These are phyloP conservation scores for Aselliscus stoliczkanus DNA, from an alignment of 2,797 vertebrate species.

Conservation along the genomic window DNA sequence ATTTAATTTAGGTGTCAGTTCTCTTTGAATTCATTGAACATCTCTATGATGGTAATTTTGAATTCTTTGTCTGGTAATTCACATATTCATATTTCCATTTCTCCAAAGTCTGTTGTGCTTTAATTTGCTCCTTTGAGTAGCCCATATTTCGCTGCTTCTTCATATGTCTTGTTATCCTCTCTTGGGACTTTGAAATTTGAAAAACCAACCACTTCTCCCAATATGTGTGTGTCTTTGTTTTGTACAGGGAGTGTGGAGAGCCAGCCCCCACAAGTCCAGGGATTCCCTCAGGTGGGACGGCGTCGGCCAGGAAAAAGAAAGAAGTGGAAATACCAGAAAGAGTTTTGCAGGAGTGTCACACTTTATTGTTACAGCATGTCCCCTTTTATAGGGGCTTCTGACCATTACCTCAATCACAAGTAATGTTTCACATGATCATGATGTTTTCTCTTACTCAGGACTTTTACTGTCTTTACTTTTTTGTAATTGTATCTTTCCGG, in stretches of 20 bases:
- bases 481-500: too few relatives aligned
- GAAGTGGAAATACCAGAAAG: too few relatives aligned
- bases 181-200: background rate
- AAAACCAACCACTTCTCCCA: background rate
- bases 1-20: background rate
- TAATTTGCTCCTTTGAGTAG: background rate
- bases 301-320: too few relatives aligned
- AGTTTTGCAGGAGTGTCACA: too few relatives aligned
- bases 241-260: background rate
- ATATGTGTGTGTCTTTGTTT: background rate
- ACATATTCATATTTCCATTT: background rate
- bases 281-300: too few relatives aligned
- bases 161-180: background rate
- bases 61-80: background rate
- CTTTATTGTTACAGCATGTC: too few relatives aligned
- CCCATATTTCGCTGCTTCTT: background rate
- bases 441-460: too few relatives aligned
- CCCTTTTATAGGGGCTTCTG: too few relatives aligned
- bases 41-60: background rate
- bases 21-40: background rate
- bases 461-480: too few relatives aligned
- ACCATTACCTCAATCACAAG: too few relatives aligned
- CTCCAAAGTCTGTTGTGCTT: background rate
- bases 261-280: too few relatives aligned
- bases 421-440: too few relatives aligned